Evolutionary conservation across 2,113 vertebrate genomes (phyloP), one percentile per base, ranked within the genome.

Genomic region (Octodon degus): DNA sequence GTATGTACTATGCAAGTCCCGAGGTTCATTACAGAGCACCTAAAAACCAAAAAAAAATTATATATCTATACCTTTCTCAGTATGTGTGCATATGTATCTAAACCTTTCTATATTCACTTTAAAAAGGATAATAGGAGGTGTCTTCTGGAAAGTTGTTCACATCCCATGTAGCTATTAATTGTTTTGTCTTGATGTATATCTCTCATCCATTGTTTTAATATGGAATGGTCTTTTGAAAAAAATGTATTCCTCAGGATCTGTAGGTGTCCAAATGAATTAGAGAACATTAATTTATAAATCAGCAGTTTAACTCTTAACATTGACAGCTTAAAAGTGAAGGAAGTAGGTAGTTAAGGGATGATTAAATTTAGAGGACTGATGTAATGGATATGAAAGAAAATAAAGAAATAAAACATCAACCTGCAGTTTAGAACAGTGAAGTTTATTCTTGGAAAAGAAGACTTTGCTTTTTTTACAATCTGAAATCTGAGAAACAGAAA

Each of bases 401-500:
- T 94, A 16, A 81, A 87, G 62, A 32, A 37, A 30, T 53, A 1
- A 50, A 50, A 40, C 77, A 27, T 7, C 60, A 25, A 67, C 22
- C 47, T 93, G 3, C 13, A 92, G 5, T 67, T 87, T 90, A 90
- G 32, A 89, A 90, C 63, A 2, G 1, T 37, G 34, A 88, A 32
- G 37, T 19, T 76, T 80, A 11, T 96, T 92, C 12, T 83, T 87
- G 40, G 34, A 67, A 89, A 80, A 93, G 50, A 6, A 50, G 24
- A 32, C 63, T 20, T 96, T 5, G 5, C 27, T 3, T 83, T 10
- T 10, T 84, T 81, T 86, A 86, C 3, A 84, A 32, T 81, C 47
- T 93, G 47, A 92, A 88, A 72, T 25, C 7, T 80, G 67, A 89
- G 12, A 79, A 89, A 91, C 37, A 91, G 24, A 96, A 79, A 58